Conservation (phyloP, 2,113 vertebrate genomes). For the Lanius ludovicianus region DNA sequence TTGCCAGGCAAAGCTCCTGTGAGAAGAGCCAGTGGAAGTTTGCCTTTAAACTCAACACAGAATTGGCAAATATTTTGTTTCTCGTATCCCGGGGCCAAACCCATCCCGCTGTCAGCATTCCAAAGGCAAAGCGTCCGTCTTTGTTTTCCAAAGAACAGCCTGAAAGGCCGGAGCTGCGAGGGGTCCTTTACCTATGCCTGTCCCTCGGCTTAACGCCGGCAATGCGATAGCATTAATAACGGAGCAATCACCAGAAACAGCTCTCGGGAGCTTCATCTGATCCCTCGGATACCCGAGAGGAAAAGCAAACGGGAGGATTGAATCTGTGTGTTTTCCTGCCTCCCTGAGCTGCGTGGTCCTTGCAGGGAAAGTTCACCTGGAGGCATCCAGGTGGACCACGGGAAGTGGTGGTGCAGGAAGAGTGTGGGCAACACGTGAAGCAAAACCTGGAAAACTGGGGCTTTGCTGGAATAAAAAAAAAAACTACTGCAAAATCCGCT, state of each 20-base stretch:
- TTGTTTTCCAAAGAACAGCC: neutral
- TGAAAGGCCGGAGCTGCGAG: neutral
- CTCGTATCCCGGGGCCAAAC: neutral
- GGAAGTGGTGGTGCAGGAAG: neutral
- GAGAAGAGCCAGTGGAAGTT: neutral
- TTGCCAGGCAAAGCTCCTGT: neutral
- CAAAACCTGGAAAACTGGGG: neutral
- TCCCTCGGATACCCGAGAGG: neutral
- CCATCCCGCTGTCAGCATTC: neutral
- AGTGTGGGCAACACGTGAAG: fast-evolving
- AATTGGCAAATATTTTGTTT: neutral
- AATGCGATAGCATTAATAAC: fast-evolving
- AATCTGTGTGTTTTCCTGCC: neutral
- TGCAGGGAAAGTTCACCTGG: neutral
- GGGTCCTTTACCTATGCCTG: neutral
- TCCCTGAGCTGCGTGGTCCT: neutral
- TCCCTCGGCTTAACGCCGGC: neutral
- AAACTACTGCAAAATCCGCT: fast-evolving
- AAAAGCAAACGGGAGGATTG: fast-evolving
- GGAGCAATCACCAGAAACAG: fast-evolving
- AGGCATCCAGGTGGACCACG: fast-evolving
- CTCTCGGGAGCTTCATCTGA: fast-evolving
- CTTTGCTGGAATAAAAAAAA: neutral
- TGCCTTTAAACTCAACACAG: neutral
- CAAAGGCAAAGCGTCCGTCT: neutral